phyloP scores from a whole-genome alignment of 2,888 invertebrate species.

The Papilio gigon region DNA sequence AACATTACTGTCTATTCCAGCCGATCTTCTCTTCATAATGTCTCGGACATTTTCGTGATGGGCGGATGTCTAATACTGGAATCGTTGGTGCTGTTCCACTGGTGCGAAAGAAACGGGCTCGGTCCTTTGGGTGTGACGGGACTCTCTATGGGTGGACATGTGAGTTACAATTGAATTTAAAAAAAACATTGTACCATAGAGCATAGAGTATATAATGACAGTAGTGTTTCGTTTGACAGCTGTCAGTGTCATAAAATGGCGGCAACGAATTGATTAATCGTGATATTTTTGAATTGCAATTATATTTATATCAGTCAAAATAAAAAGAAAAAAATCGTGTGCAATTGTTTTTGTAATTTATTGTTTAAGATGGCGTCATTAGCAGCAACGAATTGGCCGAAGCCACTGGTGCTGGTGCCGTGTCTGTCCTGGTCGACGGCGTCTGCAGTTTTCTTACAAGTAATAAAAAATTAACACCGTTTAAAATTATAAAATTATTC shows the following conservation, averaged over 20 bases:
- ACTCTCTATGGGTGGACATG: slow-evolving; percentile 99
- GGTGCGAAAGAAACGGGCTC: slow-evolving; percentile 95
- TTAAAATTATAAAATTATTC: not conserved
- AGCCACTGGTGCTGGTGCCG: slow-evolving; percentile 95
- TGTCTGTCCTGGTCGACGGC: slow-evolving; percentile 99
- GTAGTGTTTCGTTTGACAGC: not conserved
- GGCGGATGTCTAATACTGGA: slow-evolving; percentile 98
- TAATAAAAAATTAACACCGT: slow-evolving; percentile 54
- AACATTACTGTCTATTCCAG: slow-evolving; percentile 66
- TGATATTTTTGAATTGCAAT: slow-evolving; percentile 13
- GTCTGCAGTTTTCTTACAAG: slow-evolving; percentile 96
- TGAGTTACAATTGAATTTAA: slow-evolving; percentile 79
- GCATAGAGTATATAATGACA: not conserved
- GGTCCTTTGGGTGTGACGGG: slow-evolving; percentile 97
- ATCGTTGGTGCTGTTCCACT: slow-evolving; percentile 94
- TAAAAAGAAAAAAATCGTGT: not conserved
- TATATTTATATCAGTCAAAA: not conserved
- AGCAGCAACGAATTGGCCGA: slow-evolving; percentile 97
- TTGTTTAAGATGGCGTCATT: slow-evolving; percentile 97
- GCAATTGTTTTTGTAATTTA: too few relatives aligned
- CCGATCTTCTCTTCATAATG: slow-evolving; percentile 95
- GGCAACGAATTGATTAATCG: not conserved
- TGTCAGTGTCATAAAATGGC: not conserved
- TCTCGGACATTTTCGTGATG: slow-evolving; percentile 99
- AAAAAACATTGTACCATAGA: not conserved